Percentiles rank a stretch among this genome's conserved stretches.
Conservation (phyloP, 2,797 vertebrate genomes). For the Fundulus diaphanus region DNA sequence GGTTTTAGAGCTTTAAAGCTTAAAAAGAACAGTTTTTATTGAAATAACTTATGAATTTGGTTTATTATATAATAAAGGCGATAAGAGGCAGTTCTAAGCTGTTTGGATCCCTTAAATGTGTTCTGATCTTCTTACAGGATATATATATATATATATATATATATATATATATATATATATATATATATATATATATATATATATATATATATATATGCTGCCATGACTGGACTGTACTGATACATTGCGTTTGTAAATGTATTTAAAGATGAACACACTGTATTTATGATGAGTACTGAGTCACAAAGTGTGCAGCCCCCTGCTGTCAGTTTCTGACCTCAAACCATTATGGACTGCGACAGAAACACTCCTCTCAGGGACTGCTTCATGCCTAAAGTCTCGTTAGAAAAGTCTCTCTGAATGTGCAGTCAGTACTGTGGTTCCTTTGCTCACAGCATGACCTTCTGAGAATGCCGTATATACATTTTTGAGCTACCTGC, state of each 20-base stretch:
- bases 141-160: too few relatives aligned
- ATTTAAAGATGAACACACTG: conserved; percentile 7
- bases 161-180: too few relatives aligned
- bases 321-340: conserved; percentile 2
- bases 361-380: conserved; percentile 25
- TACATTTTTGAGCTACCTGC: background rate
- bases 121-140: too few relatives aligned
- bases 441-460: background rate
- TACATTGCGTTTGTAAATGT: background rate
- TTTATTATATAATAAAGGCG: background rate
- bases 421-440: background rate
- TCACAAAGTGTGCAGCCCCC: background rate
- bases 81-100: background rate
- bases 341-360: conserved; percentile 10
- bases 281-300: background rate
- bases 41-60: background rate
- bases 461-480: background rate
- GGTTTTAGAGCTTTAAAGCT: background rate
- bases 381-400: background rate
- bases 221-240: background rate
- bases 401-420: conserved; percentile 13
- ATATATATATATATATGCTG: background rate
- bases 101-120: background rate
- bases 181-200: background rate
- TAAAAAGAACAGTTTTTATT: background rate